Base-by-base conservation (phyloP, 2,888 invertebrate genomes). In the Megaustenia siamemsis region DNA sequence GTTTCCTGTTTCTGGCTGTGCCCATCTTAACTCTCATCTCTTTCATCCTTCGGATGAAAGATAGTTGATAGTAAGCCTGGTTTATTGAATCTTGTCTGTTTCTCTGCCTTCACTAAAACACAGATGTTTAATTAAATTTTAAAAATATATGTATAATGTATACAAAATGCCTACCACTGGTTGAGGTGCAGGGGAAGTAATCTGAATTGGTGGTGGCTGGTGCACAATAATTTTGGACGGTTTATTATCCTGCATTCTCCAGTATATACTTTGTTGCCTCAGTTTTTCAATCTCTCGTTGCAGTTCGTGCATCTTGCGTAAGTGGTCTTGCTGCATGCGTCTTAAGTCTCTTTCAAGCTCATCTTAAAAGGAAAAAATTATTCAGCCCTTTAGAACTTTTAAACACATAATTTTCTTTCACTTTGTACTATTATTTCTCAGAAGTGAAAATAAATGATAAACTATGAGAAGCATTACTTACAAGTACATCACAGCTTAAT, bases 201-300 rank as follows among this genome's bases (percentile, higher is more conserved):
- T 68, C 35, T 75, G 83, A 15, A 77, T 60, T 28, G 80, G 80
- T 28, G 71, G 79, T 28, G 79, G 86, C n/a, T 86, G 86, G 38
- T 87, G 88, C 40, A 85, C 71, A 49, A 87, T 81, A 75, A 88
- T 87, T 77, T 86, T 82, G 12, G 88, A 75, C 2, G 88, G 87
- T 69, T 86, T 73, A n/a, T n/a, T n/a, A 10, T 71, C 86, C 35
- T 86, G 83, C 21, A 86, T 76, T 38, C 83, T 84, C 63, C 84
- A 24, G 12, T 83, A 77, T 63, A 89, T 68, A n/a, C 88, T 82
- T 32, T 91, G 87, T 32, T 91, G 88, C n/a, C 90, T 89, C 18
- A 92, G 86, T 35, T 89, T 87, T 73, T 91, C 91, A 32, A 91
- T 90, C 82, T 92, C 92, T 45, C 90, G 88, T 84, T 92, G 92